Percentiles rank a stretch among this genome's conserved stretches.
These are phyloP conservation scores for Meliscaeva auricollis DNA, from an alignment of 2,888 invertebrate species.

Conservation along the genomic window DNA sequence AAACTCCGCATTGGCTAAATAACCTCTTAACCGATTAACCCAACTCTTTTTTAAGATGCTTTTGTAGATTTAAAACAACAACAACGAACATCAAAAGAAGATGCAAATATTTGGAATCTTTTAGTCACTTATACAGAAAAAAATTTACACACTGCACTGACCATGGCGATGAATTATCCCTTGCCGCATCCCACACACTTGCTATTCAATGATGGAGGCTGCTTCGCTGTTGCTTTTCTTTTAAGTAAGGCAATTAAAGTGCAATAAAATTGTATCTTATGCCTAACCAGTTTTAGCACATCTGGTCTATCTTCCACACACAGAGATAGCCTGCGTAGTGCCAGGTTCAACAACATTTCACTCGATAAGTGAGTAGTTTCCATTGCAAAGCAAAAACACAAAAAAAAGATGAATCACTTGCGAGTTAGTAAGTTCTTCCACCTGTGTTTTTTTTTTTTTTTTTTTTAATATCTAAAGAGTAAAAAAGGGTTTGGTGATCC, in stretches of 20 bases:
- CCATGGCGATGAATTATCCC: slow-evolving; percentile 39
- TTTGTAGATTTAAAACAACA: not conserved
- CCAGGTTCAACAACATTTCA: slow-evolving; percentile 69
- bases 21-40: slow-evolving; percentile 73
- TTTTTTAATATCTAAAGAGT: slow-evolving; percentile 6
- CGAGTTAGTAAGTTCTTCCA: slow-evolving; percentile 2
- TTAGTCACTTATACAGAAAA: slow-evolving; percentile 9
- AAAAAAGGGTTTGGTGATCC: slow-evolving; percentile 40
- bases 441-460: slow-evolving; percentile 1
- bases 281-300: slow-evolving; percentile 60
- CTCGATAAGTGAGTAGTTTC: slow-evolving; percentile 41
- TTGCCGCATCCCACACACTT: not conserved
- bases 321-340: not conserved
- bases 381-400: slow-evolving; percentile 19
- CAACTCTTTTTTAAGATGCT: slow-evolving; percentile 15
- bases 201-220: not conserved
- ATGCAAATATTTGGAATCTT: slow-evolving; percentile 67
- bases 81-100: slow-evolving; percentile 33
- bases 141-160: slow-evolving; percentile 19
- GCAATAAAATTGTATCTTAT: slow-evolving; percentile 64
- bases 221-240: not conserved
- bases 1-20: not conserved
- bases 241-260: slow-evolving; percentile 70
- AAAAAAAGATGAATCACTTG: slow-evolving; percentile 20
- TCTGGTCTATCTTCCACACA: slow-evolving; percentile 29